Evolutionary conservation across 2,888 invertebrate species (phyloP).

Genomic region (Ariolimax columbianus): DNA sequence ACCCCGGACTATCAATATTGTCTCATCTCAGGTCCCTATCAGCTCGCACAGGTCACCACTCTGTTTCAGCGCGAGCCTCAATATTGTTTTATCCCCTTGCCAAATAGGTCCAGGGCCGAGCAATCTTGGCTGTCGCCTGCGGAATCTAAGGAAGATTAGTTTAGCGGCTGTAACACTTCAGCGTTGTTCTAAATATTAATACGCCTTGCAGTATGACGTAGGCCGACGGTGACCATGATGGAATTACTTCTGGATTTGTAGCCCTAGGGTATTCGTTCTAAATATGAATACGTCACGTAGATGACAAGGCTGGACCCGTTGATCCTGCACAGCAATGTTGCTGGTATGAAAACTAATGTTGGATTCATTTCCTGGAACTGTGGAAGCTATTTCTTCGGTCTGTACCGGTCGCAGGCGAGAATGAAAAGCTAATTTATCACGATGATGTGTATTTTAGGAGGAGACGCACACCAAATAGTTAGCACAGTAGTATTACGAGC

Average conservation of each 20-base stretch:
- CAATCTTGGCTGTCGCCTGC: slow-evolving; percentile 2
- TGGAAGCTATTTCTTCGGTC: not conserved
- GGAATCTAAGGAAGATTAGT: slow-evolving; percentile 6
- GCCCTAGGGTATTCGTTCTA: not conserved
- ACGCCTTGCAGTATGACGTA: slow-evolving; percentile 10
- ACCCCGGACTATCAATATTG: slow-evolving; percentile 39
- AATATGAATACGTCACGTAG: slow-evolving; percentile 33
- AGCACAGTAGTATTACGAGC: too few relatives aligned
- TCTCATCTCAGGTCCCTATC: slow-evolving; percentile 19
- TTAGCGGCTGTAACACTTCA: slow-evolving; percentile 12
- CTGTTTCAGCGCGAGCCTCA: slow-evolving; percentile 27
- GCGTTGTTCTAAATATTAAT: not conserved
- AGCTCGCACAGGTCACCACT: slow-evolving; percentile 22
- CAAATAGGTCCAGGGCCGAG: not conserved
- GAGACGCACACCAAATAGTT: too few relatives aligned
- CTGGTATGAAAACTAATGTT: slow-evolving; percentile 2
- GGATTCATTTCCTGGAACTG: slow-evolving; percentile 20
- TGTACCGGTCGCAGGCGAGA: too few relatives aligned
- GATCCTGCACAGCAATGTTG: not conserved
- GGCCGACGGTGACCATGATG: not conserved
- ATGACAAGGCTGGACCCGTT: slow-evolving; percentile 1
- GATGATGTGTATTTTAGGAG: too few relatives aligned
- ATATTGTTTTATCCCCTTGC: slow-evolving; percentile 44
- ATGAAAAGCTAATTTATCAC: not conserved
- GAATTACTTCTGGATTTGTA: slow-evolving; percentile 19